phyloP scores from a whole-genome alignment of 2,797 vertebrate species.

The Scolopax bukidnonensis region DNA sequence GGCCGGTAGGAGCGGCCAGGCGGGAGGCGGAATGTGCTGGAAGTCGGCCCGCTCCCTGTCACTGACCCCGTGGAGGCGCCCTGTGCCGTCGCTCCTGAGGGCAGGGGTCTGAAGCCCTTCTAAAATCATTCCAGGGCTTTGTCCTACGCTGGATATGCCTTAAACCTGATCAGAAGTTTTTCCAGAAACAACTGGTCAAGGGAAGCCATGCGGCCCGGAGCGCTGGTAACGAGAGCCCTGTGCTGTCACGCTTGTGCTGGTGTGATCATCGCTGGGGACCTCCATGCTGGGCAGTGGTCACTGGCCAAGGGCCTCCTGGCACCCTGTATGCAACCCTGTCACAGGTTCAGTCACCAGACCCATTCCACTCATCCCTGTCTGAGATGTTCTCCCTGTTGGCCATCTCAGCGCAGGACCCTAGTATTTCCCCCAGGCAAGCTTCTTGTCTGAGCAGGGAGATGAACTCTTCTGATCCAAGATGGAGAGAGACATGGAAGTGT shows the following conservation, averaged over 20 bases:
- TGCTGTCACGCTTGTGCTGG: no score
- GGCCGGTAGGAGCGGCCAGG: not conserved
- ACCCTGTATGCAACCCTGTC: fast-evolving
- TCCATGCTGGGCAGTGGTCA: fast-evolving
- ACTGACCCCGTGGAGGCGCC: fast-evolving
- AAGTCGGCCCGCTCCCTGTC: fast-evolving
- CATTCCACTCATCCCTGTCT: fast-evolving
- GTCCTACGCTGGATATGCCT: fast-evolving
- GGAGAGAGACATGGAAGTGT: not conserved
- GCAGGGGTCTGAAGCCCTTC: fast-evolving
- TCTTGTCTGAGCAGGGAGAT: not conserved
- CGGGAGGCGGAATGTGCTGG: fast-evolving
- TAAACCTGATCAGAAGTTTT: not conserved
- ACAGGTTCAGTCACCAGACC: fast-evolving
- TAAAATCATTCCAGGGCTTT: not conserved
- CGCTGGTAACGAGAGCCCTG: fast-evolving
- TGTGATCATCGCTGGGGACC: fast-evolving
- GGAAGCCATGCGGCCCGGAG: fast-evolving
- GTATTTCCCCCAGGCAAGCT: fast-evolving
- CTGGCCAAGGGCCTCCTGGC: not conserved
- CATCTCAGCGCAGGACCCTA: not conserved
- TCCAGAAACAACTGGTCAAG: not conserved
- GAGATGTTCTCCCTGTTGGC: fast-evolving
- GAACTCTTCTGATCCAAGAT: not conserved
- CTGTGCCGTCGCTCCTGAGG: fast-evolving